phyloP scores from a whole-genome alignment of 2,113 vertebrate genomes.

The Brachypteracias leptosomus region DNA sequence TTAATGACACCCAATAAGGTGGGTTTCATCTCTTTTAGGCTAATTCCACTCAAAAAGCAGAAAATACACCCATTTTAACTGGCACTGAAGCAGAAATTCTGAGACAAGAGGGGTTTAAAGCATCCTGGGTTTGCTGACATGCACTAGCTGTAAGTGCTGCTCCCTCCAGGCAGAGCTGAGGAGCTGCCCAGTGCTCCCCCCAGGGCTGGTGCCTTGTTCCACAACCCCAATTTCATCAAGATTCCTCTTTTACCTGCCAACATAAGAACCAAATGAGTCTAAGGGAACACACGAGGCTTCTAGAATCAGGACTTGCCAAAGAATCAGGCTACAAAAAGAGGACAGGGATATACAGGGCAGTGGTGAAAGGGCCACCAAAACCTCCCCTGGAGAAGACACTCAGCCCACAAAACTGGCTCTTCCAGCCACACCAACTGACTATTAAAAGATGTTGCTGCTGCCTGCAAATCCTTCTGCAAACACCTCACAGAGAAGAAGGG shows the following conservation, averaged over 20 bases:
- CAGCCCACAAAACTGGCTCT: not conserved
- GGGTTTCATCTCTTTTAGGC: not conserved
- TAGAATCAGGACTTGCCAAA: not conserved
- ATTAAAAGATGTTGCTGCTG: not conserved
- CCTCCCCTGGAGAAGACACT: not conserved
- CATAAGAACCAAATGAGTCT: not conserved
- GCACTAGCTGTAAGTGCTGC: accelerated
- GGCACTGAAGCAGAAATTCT: not conserved
- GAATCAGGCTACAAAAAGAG: not conserved
- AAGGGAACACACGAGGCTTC: not conserved
- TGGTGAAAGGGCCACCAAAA: not conserved
- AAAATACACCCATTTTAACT: not conserved
- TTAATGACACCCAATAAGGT: not conserved
- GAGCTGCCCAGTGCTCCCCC: not conserved
- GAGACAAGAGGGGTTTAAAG: accelerated
- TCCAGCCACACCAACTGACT: not conserved
- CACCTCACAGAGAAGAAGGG: not conserved
- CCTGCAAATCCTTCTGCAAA: not conserved
- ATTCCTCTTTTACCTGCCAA: not conserved
- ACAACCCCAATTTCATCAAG: not conserved
- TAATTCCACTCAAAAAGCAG: not conserved
- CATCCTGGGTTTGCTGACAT: not conserved
- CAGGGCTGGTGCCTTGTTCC: not conserved
- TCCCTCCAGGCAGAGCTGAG: not conserved
- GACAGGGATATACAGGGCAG: accelerated